Evolutionary conservation across 2,113 vertebrate species (phyloP), one percentile per base, ranked within the genome.

Genomic region (Cochlearius cochlearius): DNA sequence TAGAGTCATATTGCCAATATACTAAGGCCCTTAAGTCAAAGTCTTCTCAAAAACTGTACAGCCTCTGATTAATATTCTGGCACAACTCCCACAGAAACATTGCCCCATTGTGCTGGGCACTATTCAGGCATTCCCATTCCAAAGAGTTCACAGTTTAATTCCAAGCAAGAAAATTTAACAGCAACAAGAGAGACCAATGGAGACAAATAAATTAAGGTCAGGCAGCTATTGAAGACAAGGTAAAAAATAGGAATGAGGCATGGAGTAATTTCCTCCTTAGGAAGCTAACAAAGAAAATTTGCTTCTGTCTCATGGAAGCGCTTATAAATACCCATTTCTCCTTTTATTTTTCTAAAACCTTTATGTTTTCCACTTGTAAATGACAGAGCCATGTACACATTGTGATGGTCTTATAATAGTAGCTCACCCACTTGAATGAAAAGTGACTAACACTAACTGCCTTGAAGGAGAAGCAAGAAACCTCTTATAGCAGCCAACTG

Each of bases 381-480:
- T 72, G 73, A 75, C 64, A 78, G 55, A 88, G 15, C 6, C 62
- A 27, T 6, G 29, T 60, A 67, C 47, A 56, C 34, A 55, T 12
- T 63, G 41, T 0, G 0, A 52, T 38, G 11, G 14, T 55, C 41
- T 73, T 67, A 25, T 34, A 90, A 71, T 21, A 88, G 75, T 9
- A 36, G 60, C 32, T 69, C 30, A 74, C 72, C 59, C 36, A 84
- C 59, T 75, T 63, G 63, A 92, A 89, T 60, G 47, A 91, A 84
- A 96, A 81, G 47, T 58, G 75, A 92, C 63, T 69, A 84, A 81
- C 15, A 29, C 55, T 69, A 38, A 52, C 69, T 52, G 50, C 58
- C 63, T 94, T 53, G n/a, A 92, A 90, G 41, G n/a, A 93, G 38
- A 60, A 84, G 63, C 55, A 81, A 86, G 82, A 95, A 93, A 93